Conservation (phyloP, 1,140 invertebrate species). For the Mizuhopecten yessoensis region DNA sequence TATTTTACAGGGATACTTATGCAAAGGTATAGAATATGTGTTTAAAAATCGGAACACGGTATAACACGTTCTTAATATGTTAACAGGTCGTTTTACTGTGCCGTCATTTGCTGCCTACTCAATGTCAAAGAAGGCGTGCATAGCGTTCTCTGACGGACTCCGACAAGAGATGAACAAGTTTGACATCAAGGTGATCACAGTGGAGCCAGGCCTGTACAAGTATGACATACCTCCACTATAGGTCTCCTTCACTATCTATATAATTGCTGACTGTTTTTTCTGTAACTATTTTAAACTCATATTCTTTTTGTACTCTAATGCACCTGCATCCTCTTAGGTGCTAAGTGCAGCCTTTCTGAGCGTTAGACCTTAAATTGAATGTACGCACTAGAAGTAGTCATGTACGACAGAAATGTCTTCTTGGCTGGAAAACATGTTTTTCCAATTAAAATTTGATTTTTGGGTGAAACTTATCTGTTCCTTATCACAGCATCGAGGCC, state of each 20-base stretch:
- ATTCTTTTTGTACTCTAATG: neutral
- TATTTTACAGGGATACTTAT: no score
- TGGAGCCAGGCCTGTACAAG: slow-evolving; percentile 83
- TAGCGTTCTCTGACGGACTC: slow-evolving; percentile 84
- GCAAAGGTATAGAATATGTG: no score
- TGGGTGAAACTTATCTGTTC: no score
- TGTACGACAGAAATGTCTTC: neutral
- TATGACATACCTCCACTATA: slow-evolving; percentile 50
- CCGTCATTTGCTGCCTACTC: slow-evolving; percentile 91
- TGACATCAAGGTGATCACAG: slow-evolving; percentile 81
- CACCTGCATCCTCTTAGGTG: neutral
- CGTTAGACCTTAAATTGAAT: neutral
- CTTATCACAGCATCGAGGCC: no score
- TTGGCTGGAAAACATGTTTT: no score
- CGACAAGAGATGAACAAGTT: slow-evolving; percentile 83
- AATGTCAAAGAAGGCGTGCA: slow-evolving; percentile 92
- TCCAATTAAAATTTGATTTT: no score
- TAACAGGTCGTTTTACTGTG: slow-evolving; percentile 88
- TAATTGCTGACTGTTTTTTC: neutral
- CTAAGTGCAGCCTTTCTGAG: neutral
- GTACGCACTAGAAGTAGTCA: neutral
- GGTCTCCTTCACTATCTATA: neutral
- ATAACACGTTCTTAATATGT: slow-evolving; percentile 11
- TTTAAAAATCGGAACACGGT: no score
- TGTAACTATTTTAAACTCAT: neutral